These are phyloP conservation scores for Pseudopleuronectes americanus DNA, from an alignment of 2,797 vertebrate genomes.

Conservation along the genomic window DNA sequence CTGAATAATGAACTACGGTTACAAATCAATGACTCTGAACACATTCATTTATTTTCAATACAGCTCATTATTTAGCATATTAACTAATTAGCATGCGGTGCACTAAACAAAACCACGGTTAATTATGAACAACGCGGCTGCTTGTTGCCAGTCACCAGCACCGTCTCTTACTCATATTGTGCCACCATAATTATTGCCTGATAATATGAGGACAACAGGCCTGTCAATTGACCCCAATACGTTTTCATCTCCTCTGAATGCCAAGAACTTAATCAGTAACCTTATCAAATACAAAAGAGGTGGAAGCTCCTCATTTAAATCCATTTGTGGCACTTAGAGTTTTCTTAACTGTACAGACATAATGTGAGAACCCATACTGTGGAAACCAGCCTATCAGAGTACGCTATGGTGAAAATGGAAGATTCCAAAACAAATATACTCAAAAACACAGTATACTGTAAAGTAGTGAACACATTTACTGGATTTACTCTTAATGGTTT, in stretches of 20 bases:
- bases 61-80: slow-evolving; percentile 63
- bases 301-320: neutral
- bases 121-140: slow-evolving; percentile 51
- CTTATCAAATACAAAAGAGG: neutral
- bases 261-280: slow-evolving; percentile 9
- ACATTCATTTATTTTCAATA: slow-evolving; percentile 48
- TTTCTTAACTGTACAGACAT: neutral
- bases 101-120: slow-evolving; percentile 41
- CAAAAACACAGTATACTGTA: neutral
- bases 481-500: neutral
- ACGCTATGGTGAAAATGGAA: too few species aligned
- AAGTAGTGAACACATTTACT: neutral
- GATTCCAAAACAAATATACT: neutral
- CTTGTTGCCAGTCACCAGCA: slow-evolving; percentile 30
- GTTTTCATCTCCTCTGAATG: slow-evolving; percentile 45
- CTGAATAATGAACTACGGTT: slow-evolving; percentile 48
- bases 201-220: slow-evolving; percentile 46
- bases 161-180: slow-evolving; percentile 41
- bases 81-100: slow-evolving; percentile 57
- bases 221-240: slow-evolving; percentile 37
- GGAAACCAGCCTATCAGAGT: neutral
- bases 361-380: neutral
- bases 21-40: slow-evolving; percentile 60
- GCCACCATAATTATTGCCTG: slow-evolving; percentile 45
- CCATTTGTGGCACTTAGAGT: neutral